Percentiles rank a stretch among this genome's conserved stretches.
Evolutionary conservation across 2,888 invertebrate genomes (phyloP).

Genomic region (Abrostola triplasia): DNA sequence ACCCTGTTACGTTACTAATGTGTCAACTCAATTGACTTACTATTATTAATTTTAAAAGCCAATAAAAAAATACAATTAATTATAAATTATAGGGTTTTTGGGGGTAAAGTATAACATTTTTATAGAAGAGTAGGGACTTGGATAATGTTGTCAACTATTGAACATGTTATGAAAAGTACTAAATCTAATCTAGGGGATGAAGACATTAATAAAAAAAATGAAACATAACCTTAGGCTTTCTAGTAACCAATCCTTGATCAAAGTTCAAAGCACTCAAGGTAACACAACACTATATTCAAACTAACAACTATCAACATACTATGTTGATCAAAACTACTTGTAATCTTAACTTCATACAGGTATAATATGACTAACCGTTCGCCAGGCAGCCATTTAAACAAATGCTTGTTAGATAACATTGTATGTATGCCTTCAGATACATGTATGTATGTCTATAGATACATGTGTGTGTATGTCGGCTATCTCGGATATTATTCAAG

Average conservation of each 20-base stretch:
- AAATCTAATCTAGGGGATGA: no score
- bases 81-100: no score
- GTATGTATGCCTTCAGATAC: constrained; percentile 2
- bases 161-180: no score
- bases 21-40: no score
- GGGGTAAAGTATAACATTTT: no score
- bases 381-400: constrained; percentile 44
- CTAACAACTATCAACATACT: constrained; percentile 7
- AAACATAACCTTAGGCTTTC: neutral
- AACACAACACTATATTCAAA: constrained; percentile 5
- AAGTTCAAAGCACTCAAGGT: neutral
- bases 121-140: no score
- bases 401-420: constrained; percentile 46
- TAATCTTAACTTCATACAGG: constrained; percentile 11
- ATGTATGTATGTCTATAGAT: constrained; percentile 9
- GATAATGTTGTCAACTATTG: no score
- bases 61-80: no score
- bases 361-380: constrained; percentile 29
- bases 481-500: constrained; percentile 57
- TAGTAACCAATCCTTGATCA: neutral
- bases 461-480: constrained; percentile 36
- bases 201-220: no score
- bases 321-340: constrained; percentile 41
- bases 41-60: no score
- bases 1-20: no score